Percentiles rank a stretch among this genome's conserved stretches.
phyloP scores from a whole-genome alignment of 1,140 invertebrate genomes.

The Cherax destructor region DNA sequence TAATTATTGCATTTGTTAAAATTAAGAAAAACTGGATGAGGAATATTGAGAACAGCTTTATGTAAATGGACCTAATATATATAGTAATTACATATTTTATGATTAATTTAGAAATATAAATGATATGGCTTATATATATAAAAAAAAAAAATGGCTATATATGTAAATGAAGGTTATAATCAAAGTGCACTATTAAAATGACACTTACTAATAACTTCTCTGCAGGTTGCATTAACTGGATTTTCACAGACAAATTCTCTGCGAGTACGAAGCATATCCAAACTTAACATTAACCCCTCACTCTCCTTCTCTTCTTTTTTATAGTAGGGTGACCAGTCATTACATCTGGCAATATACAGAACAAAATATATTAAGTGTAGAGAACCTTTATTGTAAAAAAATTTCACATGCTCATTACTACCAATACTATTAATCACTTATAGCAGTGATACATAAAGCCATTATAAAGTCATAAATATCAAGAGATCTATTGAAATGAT shows the following conservation, averaged over 20 bases:
- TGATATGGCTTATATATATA: too few relatives aligned
- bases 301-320: constrained; percentile 30
- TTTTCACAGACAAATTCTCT: constrained; percentile 39
- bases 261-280: constrained; percentile 5
- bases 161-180: neutral
- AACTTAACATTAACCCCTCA: constrained; percentile 28
- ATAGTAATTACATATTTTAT: too few relatives aligned
- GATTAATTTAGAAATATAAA: too few relatives aligned
- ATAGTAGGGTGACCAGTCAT: constrained; percentile 48
- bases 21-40: too few relatives aligned
- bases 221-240: constrained; percentile 50
- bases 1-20: too few relatives aligned
- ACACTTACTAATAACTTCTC: constrained; percentile 35
- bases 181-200: neutral
- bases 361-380: neutral
- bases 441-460: too few relatives aligned
- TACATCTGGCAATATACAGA: constrained; percentile 19
- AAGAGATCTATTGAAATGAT: too few relatives aligned
- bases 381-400: neutral
- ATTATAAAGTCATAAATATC: too few relatives aligned
- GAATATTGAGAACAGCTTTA: too few relatives aligned
- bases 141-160: neutral
- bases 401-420: too few relatives aligned
- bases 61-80: too few relatives aligned
- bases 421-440: too few relatives aligned